Conservation (phyloP, 2,888 invertebrate genomes). For the Drosophila sordidula region DNA sequence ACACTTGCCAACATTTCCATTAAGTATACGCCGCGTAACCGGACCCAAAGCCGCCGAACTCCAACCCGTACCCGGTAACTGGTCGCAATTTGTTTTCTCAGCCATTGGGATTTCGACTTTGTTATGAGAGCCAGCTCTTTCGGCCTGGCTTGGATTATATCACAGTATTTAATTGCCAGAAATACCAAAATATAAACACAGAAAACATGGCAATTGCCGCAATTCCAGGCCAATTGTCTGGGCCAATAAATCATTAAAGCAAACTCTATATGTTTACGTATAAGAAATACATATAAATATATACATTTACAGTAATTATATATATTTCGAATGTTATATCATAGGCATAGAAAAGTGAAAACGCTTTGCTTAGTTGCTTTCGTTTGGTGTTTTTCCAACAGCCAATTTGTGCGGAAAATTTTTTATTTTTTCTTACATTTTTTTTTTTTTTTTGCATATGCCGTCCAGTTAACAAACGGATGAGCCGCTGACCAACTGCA, state of each 20-base stretch:
- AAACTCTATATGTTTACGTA: constrained; percentile 5
- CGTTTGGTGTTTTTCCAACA: constrained; percentile 7
- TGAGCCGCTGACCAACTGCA: constrained; percentile 56
- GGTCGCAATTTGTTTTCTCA: constrained; percentile 34
- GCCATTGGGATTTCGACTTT: constrained; percentile 28
- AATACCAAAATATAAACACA: constrained; percentile 15
- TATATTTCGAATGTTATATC: constrained; percentile 35
- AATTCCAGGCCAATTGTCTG: constrained; percentile 25
- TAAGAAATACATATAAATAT: not conserved
- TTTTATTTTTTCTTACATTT: not conserved
- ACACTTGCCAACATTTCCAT: constrained; percentile 55
- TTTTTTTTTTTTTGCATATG: not conserved
- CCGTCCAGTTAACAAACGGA: constrained; percentile 27
- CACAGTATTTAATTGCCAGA: constrained; percentile 44
- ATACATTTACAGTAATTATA: constrained; percentile 22
- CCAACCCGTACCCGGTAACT: constrained; percentile 12
- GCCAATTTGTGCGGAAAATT: constrained; percentile 53
- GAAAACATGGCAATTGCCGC: constrained; percentile 18
- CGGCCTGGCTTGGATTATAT: constrained; percentile 33
- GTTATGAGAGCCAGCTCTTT: constrained; percentile 13
- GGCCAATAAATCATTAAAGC: constrained; percentile 50
- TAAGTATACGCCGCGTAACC: constrained; percentile 42
- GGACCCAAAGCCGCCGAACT: constrained; percentile 5
- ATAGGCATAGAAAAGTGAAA: constrained; percentile 44
- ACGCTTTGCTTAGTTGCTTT: constrained; percentile 19